Percentiles rank a stretch among this genome's conserved stretches.
These are phyloP conservation scores for Chelonus insularis DNA, from an alignment of 1,140 invertebrate species.

Conservation along the genomic window DNA sequence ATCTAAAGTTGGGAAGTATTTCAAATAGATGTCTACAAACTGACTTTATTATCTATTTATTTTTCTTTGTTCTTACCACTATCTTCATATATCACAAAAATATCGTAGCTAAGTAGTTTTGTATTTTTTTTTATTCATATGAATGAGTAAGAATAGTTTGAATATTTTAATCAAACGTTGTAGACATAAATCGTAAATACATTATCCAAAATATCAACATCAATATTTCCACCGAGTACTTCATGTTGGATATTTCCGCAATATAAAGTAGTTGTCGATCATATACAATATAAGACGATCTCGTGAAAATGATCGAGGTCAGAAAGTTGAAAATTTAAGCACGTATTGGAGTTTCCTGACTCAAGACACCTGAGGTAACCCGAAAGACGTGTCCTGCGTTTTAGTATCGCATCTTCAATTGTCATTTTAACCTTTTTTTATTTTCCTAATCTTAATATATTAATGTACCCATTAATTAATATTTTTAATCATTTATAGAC, in stretches of 20 bases:
- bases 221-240: constrained; percentile 40
- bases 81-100: background rate
- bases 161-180: background rate
- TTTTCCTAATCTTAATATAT: too few relatives aligned
- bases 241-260: constrained; percentile 48
- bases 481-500: too few relatives aligned
- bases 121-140: too few relatives aligned
- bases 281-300: constrained; percentile 48
- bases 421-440: constrained; percentile 11
- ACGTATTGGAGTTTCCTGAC: constrained; percentile 57
- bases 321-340: constrained; percentile 56
- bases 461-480: background rate
- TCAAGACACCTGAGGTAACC: constrained; percentile 50
- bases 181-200: background rate
- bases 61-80: constrained; percentile 16
- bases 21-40: constrained; percentile 3
- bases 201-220: background rate
- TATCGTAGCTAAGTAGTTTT: too few relatives aligned
- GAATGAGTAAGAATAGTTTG: too few relatives aligned
- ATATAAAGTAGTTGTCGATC: constrained; percentile 46
- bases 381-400: constrained; percentile 33
- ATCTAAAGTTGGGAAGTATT: constrained; percentile 3
- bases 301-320: constrained; percentile 40
- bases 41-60: constrained; percentile 18
- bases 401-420: constrained; percentile 20